These are phyloP conservation scores for Drosophila kohkoa DNA, from an alignment of 1,140 invertebrate genomes.

Conservation along the genomic window DNA sequence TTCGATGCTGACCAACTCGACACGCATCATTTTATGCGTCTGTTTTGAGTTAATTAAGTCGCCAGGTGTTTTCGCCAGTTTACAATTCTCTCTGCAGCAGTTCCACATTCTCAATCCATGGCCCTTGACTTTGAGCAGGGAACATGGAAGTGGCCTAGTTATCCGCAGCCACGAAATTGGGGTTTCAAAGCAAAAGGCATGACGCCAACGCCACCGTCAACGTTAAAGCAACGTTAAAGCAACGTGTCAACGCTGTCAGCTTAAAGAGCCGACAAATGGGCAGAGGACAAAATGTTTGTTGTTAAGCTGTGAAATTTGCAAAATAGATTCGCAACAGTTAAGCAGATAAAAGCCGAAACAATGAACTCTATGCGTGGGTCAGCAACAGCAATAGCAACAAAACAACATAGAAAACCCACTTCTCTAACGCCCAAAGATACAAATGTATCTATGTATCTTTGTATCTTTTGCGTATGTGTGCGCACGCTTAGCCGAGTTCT, in stretches of 20 bases:
- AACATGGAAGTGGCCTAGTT: slow-evolving; percentile 37
- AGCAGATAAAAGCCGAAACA: slow-evolving; percentile 31
- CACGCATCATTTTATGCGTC: slow-evolving; percentile 67
- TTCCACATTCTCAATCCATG: slow-evolving; percentile 26
- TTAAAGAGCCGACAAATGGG: slow-evolving; percentile 67
- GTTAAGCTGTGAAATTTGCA: slow-evolving; percentile 62
- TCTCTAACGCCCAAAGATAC: slow-evolving; percentile 45
- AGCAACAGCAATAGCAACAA: slow-evolving; percentile 16
- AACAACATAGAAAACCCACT: slow-evolving; percentile 25
- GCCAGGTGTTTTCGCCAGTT: slow-evolving; percentile 54
- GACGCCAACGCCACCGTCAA: slow-evolving; percentile 28
- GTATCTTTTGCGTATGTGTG: slow-evolving; percentile 24
- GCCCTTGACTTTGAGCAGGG: background rate
- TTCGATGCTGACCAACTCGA: slow-evolving; percentile 51
- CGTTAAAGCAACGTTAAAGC: background rate
- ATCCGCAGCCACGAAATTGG: slow-evolving; percentile 55
- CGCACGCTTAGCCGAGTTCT: slow-evolving; percentile 60
- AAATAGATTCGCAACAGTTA: slow-evolving; percentile 71
- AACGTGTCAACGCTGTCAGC: slow-evolving; percentile 66
- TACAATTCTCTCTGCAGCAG: background rate
- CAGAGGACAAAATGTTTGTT: slow-evolving; percentile 42
- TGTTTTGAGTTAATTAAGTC: slow-evolving; percentile 68
- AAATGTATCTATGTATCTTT: slow-evolving; percentile 31
- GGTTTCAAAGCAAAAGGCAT: slow-evolving; percentile 43
- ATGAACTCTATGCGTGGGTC: slow-evolving; percentile 59